phyloP scores from a whole-genome alignment of 2,888 invertebrate species.

The Ctenicera cuprea region DNA sequence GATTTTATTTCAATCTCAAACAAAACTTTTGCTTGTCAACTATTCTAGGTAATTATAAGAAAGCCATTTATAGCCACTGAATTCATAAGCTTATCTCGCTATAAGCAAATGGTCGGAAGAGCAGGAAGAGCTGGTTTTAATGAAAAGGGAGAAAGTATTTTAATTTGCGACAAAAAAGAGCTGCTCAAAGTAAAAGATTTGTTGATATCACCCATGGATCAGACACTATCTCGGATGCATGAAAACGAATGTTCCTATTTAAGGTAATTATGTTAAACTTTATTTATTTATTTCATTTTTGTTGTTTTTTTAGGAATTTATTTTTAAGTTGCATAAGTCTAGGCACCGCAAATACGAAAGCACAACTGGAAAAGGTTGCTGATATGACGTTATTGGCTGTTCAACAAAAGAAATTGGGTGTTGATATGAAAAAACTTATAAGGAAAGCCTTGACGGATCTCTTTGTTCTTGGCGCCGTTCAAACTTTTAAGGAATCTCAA shows the following conservation, averaged over 20 bases:
- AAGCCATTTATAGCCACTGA: slow-evolving; percentile 88
- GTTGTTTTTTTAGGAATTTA: slow-evolving; percentile 72
- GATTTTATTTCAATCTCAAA: too few species aligned
- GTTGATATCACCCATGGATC: slow-evolving; percentile 81
- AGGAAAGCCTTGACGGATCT: slow-evolving; percentile 72
- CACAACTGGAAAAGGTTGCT: slow-evolving; percentile 75
- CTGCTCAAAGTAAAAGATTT: slow-evolving; percentile 76
- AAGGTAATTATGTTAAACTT: too few species aligned
- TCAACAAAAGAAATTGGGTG: slow-evolving; percentile 74
- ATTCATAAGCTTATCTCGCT: slow-evolving; percentile 85
- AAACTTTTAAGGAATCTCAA: slow-evolving; percentile 59
- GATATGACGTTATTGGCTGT: slow-evolving; percentile 79
- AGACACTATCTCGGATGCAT: slow-evolving; percentile 78
- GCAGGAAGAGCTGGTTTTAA: slow-evolving; percentile 95
- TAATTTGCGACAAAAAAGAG: slow-evolving; percentile 83
- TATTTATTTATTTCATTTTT: too few species aligned
- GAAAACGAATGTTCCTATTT: slow-evolving; percentile 75
- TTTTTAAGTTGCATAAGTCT: slow-evolving; percentile 83
- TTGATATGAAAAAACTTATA: slow-evolving; percentile 71
- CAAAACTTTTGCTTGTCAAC: background rate
- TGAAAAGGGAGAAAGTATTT: slow-evolving; percentile 87
- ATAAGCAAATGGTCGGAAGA: slow-evolving; percentile 97
- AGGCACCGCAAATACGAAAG: slow-evolving; percentile 76
- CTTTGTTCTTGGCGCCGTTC: slow-evolving; percentile 72
- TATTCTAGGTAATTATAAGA: slow-evolving; percentile 81